Evolutionary conservation across 2,113 vertebrate species (phyloP).

Genomic region (Cebidichthys violaceus): DNA sequence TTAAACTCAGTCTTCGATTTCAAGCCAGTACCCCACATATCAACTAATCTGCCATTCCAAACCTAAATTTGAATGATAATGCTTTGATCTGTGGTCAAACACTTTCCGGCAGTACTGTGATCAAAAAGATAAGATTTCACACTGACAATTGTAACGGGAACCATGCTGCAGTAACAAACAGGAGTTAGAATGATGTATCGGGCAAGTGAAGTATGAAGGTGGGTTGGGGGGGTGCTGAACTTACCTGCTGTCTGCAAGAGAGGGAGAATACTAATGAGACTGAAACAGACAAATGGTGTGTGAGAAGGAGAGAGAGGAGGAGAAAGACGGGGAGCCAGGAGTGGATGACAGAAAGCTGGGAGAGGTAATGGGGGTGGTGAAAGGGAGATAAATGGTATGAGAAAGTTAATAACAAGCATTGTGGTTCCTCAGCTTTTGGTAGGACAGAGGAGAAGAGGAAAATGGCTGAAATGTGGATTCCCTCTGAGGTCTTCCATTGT

Average conservation of each 20-base stretch:
- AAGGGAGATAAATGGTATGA: constrained; percentile 71
- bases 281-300: constrained; percentile 59
- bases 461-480: constrained; percentile 12
- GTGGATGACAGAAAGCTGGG: constrained; percentile 56
- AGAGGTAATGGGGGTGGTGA: constrained; percentile 62
- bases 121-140: constrained; percentile 40
- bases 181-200: constrained; percentile 33
- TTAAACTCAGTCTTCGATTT: neutral
- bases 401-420: constrained; percentile 73
- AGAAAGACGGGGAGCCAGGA: constrained; percentile 28
- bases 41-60: neutral
- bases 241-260: constrained; percentile 48
- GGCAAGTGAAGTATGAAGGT: constrained; percentile 20
- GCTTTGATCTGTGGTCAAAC: constrained; percentile 27
- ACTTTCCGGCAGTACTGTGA: constrained; percentile 11
- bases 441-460: constrained; percentile 38
- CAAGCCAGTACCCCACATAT: neutral
- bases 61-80: constrained; percentile 34
- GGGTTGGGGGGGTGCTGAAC: constrained; percentile 37
- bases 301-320: constrained; percentile 39
- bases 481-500: neutral
- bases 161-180: constrained; percentile 39
- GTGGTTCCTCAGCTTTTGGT: constrained; percentile 53
- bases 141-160: constrained; percentile 30
- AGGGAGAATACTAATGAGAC: constrained; percentile 63